phyloP scores from a whole-genome alignment of 2,888 invertebrate species.

The Charanyca ferruginea region DNA sequence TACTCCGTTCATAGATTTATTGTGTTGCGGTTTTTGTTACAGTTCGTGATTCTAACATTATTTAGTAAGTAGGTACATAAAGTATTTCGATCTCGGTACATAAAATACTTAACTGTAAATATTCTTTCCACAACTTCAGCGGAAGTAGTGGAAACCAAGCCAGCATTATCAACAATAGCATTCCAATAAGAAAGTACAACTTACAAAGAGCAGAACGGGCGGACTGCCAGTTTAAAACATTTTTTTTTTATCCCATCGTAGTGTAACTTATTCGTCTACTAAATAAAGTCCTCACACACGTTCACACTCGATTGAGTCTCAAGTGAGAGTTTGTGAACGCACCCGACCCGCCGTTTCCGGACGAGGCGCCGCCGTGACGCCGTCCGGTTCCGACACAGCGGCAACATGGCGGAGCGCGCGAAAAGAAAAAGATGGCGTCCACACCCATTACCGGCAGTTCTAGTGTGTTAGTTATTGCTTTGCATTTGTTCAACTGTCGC shows the following conservation, averaged over 20 bases:
- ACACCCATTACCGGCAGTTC: conserved; percentile 77
- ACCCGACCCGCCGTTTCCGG: conserved; percentile 80
- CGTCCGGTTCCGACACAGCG: conserved; percentile 79
- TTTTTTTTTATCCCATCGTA: conserved; percentile 58
- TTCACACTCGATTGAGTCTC: conserved; percentile 79
- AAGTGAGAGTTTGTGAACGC: conserved; percentile 81
- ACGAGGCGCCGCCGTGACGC: conserved; percentile 84
- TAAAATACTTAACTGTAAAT: conserved; percentile 5
- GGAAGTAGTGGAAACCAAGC: conserved; percentile 49
- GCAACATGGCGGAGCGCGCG: conserved; percentile 70
- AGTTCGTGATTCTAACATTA: background rate
- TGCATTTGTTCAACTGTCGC: conserved; percentile 70
- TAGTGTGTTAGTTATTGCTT: conserved; percentile 76
- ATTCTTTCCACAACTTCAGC: conserved; percentile 23
- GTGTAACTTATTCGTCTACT: conserved; percentile 69
- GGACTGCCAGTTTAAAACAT: conserved; percentile 62
- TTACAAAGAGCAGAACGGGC: conserved; percentile 56
- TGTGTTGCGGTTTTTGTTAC: background rate
- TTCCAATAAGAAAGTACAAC: conserved; percentile 48
- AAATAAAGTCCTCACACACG: conserved; percentile 74
- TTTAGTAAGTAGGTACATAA: background rate
- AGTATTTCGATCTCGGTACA: background rate
- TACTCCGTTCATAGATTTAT: no score
- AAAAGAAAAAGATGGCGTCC: conserved; percentile 77
- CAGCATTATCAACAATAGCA: conserved; percentile 56